phyloP scores from a whole-genome alignment of 2,113 vertebrate species.

The Piaya cayana region DNA sequence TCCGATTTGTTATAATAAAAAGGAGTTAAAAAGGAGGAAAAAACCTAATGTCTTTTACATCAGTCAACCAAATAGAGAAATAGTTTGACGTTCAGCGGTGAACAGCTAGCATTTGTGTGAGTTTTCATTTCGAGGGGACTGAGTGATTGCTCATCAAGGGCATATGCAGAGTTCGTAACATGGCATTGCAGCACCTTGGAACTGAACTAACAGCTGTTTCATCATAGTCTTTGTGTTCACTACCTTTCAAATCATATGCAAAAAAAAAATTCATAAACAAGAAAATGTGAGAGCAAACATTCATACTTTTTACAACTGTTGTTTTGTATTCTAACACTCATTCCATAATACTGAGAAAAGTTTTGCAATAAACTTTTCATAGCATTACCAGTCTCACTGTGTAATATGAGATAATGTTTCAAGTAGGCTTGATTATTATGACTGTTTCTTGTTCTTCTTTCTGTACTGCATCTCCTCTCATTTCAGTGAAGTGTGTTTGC shows the following conservation, averaged over 20 bases:
- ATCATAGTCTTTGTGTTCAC: neutral
- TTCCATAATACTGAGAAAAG: neutral
- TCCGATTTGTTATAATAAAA: neutral
- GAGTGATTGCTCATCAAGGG: neutral
- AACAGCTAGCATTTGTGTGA: neutral
- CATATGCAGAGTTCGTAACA: neutral
- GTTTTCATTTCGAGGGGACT: neutral
- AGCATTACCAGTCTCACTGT: neutral
- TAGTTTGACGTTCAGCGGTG: neutral
- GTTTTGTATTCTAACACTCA: neutral
- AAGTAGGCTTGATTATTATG: neutral
- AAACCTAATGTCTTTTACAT: neutral
- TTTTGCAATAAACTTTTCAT: neutral
- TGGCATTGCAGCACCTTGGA: neutral
- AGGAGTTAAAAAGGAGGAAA: rapidly evolving
- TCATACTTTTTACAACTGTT: neutral
- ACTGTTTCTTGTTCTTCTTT: neutral
- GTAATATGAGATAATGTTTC: neutral
- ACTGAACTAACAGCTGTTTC: neutral
- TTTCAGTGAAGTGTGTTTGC: neutral
- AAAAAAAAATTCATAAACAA: neutral
- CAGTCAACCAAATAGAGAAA: neutral
- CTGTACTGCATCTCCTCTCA: neutral
- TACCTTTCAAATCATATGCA: neutral
- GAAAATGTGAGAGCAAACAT: neutral